Evolutionary conservation across 2,888 invertebrate species (phyloP), one percentile per base, ranked within the genome.

Genomic region (Hypolimnas misippus): DNA sequence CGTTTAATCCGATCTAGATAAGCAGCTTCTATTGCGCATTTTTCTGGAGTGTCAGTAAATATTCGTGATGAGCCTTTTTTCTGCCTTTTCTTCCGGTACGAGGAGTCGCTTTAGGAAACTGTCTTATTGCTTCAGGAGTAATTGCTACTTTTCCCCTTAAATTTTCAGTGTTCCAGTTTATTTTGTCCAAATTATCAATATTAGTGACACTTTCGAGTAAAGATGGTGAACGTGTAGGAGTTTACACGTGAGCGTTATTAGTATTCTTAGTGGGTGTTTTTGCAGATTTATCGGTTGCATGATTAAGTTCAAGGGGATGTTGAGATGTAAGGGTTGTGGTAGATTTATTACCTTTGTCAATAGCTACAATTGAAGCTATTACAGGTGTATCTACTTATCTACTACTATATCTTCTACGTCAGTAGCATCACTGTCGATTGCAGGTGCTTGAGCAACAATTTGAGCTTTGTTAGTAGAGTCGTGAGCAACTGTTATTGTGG

Each of bases 311-410:
- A 55, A 5, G 54, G 42, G 54, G 40, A 40, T 10, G 54, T 55
- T 55, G 54, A 55, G 54, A 40, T 55, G 42, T 55, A 55, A 10
- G 42, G 54, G n/a, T 55, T 55, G 42, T 40, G 54, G 38, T 51
- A 12, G 52, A 40, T 55, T 55, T 16, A 55, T 17, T 55, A 57
- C 35, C 12, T 57, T 14, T 57, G 19, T 50, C 38, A 50, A 38
- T 57, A 50, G 50, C 57, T 14, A 50, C 35, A 31, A 25, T 57
- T 12, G 50, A 12, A 21, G 38, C 14, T 38, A 57, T 50, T 57
- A 25, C 38, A 57, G 50, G 38, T 57, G n/a, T n/a, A n/a, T n/a
- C n/a, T n/a, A n/a, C n/a, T 50, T 21, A 57, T 57, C 29, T 10
- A 8, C 10, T 10, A 7, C 33, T 33, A 33, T 33, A 33, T 33